Evolutionary conservation across 2,113 vertebrate genomes (phyloP).

Genomic region (Lasiurus cinereus): DNA sequence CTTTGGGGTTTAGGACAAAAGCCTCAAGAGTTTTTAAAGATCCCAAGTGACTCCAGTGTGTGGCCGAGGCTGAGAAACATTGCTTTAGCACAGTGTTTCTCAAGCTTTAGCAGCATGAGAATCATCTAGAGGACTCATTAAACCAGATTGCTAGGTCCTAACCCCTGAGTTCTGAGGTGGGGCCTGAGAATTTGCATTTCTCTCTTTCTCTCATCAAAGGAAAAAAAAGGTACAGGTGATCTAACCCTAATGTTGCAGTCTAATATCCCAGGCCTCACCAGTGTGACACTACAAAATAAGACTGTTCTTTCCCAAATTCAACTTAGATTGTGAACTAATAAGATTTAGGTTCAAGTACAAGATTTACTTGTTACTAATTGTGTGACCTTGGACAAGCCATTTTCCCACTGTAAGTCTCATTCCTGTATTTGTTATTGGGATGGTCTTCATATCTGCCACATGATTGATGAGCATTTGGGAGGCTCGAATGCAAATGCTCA

Average conservation of each 20-base stretch:
- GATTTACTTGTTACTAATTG: not conserved
- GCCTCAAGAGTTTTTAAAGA: not conserved
- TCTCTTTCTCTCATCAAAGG: not conserved
- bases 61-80: not conserved
- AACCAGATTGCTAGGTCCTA: not conserved
- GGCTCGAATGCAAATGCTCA: not conserved
- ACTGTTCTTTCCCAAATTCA: not conserved
- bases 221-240: not conserved
- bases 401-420: not conserved
- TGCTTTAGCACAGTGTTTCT: not conserved
- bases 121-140: conserved; percentile 15
- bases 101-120: not conserved
- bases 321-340: not conserved
- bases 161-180: not conserved
- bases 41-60: not conserved
- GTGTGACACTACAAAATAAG: not conserved
- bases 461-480: not conserved
- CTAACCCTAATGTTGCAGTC: not conserved
- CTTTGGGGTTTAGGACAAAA: not conserved
- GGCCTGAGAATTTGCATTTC: not conserved
- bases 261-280: not conserved
- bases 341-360: not conserved
- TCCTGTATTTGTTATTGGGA: not conserved
- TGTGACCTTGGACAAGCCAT: not conserved
- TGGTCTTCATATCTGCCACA: not conserved